Base-by-base conservation (phyloP, 2,888 invertebrate genomes). In the Hirtodrosophila confusa region DNA sequence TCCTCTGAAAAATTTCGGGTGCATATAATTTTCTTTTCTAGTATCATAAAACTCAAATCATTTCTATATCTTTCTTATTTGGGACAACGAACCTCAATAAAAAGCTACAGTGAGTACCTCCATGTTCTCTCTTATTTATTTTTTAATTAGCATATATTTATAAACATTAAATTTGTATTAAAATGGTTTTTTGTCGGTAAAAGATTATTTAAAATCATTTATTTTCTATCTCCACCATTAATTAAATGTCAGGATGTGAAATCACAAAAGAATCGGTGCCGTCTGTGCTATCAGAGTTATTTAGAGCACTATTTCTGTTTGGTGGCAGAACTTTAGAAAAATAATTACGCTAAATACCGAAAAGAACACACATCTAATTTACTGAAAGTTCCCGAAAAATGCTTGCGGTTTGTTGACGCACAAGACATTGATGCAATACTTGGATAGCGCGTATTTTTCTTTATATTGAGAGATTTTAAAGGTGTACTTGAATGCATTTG, bases 261-360 rank as follows among this genome's bases (percentile, higher is more conserved):
- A 40, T 24, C 24, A 24, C 37, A 48, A 51, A 35, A n/a, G n/a
- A 37, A 39, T 36, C 36, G 39, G n/a, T 27, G 40, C 3, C 53
- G 53, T 23, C 48, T 35, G 45, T 61, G 10, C 9, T 37, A 43
- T 35, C 65, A 37, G 12, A 78, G 70, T 43, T 80, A 80, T 80
- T 80, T 80, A 76, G 80, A 54, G 64, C 80, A 82, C 65, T 51
- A 49, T 73, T 71, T 80, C 62, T 68, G 66, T 45, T 78, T 80
- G 76, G 58, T 67, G 50, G 62, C 51, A 76, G 65, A 70, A 61
- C 78, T 73, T 64, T 60, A 41, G 27, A 35, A 53, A 80, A 64
- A 68, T 69, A 78, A 62, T 78, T 85, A 67, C 27, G 55, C 76
- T 76, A 85, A 85, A 80, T 80, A 82, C 78, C 85, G 51, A 51